phyloP scores from a whole-genome alignment of 2,113 vertebrate species.

The Sylvilagus bachmani region DNA sequence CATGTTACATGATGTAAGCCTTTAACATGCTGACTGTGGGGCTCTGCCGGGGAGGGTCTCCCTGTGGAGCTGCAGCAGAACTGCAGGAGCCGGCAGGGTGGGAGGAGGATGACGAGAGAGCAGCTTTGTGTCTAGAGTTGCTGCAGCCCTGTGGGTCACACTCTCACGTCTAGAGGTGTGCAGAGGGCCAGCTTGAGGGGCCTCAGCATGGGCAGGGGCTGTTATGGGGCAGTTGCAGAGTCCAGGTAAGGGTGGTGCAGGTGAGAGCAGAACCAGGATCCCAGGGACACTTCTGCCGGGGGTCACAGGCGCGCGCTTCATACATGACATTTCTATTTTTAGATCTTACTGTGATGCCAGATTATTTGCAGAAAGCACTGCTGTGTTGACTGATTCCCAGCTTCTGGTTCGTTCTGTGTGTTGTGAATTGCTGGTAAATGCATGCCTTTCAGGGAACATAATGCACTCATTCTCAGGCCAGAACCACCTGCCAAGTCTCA shows the following conservation, averaged over 20 bases:
- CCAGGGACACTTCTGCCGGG: background rate
- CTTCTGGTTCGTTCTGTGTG: background rate
- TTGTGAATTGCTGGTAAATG: background rate
- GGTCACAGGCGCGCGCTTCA: background rate
- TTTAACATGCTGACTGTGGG: background rate
- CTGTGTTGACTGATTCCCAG: background rate
- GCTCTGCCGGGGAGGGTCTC: background rate
- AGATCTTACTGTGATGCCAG: background rate
- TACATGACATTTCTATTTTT: conserved; percentile 7
- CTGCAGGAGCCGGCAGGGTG: accelerated
- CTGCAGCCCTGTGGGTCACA: no score
- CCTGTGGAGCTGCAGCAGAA: no score
- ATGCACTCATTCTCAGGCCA: background rate
- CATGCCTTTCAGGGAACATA: background rate
- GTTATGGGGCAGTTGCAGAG: accelerated
- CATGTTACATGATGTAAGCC: background rate
- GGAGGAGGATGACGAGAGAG: no score
- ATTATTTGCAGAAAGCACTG: background rate
- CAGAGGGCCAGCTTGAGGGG: background rate
- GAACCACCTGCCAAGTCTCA: conserved; percentile 22
- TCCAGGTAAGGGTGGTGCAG: background rate
- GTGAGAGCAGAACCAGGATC: background rate
- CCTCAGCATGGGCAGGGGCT: background rate
- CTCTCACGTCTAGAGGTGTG: no score
- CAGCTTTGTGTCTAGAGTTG: background rate